These are phyloP conservation scores for Psittacula derbiana DNA, from an alignment of 2,797 vertebrate species.

Conservation along the genomic window DNA sequence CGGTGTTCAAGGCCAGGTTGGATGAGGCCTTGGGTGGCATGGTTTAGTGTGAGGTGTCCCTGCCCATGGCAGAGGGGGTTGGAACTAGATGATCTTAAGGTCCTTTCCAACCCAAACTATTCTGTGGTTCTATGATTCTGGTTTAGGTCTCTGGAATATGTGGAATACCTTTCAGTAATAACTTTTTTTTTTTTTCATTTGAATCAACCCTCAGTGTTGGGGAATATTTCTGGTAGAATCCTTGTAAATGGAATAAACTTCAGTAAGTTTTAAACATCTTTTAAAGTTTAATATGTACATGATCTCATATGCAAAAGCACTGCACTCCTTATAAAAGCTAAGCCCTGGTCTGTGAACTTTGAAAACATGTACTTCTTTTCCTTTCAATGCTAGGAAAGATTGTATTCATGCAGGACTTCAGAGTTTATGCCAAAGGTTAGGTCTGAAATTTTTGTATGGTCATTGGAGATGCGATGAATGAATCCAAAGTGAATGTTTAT, in stretches of 20 bases:
- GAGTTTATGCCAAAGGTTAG: background rate
- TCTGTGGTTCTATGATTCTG: background rate
- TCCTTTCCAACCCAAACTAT: too few species aligned
- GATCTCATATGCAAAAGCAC: background rate
- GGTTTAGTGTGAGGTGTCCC: too few species aligned
- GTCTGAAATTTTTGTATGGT: background rate
- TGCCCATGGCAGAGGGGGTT: too few species aligned
- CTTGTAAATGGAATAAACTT: background rate
- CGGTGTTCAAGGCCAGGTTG: too few species aligned
- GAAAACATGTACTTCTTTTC: background rate
- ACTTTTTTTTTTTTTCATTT: background rate
- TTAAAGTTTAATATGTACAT: background rate
- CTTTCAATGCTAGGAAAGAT: background rate
- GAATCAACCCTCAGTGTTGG: background rate
- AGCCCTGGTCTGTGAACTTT: background rate
- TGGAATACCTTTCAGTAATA: background rate
- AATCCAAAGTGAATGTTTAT: background rate
- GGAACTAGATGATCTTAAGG: too few species aligned
- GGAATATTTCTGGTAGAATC: background rate
- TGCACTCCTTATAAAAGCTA: background rate
- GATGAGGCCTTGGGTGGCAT: too few species aligned
- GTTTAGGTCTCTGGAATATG: background rate
- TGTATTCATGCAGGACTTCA: background rate
- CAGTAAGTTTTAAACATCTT: background rate
- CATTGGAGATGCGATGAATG: background rate